A percentile compares a stretch with the other conserved stretches of the same genome.
Conservation (phyloP, 2,888 invertebrate species). For the Meteorus cinctellus region DNA sequence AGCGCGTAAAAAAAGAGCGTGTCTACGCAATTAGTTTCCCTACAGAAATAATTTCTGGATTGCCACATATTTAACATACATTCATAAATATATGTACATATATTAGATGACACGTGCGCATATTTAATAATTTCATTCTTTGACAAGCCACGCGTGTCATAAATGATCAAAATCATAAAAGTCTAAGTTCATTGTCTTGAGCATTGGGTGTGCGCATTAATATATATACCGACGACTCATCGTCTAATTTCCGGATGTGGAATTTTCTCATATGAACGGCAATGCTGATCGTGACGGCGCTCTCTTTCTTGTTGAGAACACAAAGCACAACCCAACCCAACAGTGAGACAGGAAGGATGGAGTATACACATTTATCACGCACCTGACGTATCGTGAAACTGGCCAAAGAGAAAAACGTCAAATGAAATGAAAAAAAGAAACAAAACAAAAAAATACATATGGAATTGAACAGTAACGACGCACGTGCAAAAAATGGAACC, state of each 20-base stretch:
- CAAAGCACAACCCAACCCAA: slow-evolving; percentile 33
- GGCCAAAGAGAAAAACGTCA: background rate
- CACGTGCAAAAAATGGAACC: slow-evolving; percentile 4
- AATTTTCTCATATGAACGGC: slow-evolving; percentile 38
- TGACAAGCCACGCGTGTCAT: slow-evolving; percentile 32
- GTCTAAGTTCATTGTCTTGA: slow-evolving; percentile 43
- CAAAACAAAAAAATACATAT: no score
- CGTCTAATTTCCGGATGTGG: slow-evolving; percentile 35
- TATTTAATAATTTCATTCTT: slow-evolving; percentile 9
- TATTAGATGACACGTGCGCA: slow-evolving; percentile 29
- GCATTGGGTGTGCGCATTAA: slow-evolving; percentile 4
- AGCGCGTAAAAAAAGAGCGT: slow-evolving; percentile 4
- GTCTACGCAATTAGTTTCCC: slow-evolving; percentile 10
- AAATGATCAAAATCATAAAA: slow-evolving; percentile 38
- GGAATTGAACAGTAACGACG: background rate
- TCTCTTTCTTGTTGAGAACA: slow-evolving; percentile 15
- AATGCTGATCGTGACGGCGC: slow-evolving; percentile 12
- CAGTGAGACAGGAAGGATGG: slow-evolving; percentile 25
- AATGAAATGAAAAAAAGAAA: background rate
- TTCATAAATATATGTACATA: background rate
- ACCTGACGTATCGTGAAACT: slow-evolving; percentile 32
- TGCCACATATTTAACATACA: slow-evolving; percentile 2
- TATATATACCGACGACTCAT: slow-evolving; percentile 33
- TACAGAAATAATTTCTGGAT: background rate
- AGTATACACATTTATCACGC: slow-evolving; percentile 37